Percentiles rank a stretch among this genome's conserved stretches.
phyloP scores from a whole-genome alignment of 2,113 vertebrate genomes.

The Sceloporus tristichus region DNA sequence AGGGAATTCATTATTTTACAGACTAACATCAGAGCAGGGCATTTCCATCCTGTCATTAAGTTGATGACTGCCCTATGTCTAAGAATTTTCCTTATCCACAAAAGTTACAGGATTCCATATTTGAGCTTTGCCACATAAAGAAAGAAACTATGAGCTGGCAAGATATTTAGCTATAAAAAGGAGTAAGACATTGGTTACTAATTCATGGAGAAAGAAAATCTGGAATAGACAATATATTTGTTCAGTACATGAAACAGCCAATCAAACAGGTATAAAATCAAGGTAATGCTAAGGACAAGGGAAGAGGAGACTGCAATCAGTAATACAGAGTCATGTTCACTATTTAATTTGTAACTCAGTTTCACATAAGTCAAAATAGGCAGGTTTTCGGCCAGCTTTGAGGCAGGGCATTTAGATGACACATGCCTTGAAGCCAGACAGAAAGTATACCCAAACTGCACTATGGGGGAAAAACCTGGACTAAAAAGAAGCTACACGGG shows the following conservation, averaged over 20 bases:
- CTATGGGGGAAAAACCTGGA: no score
- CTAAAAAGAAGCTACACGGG: no score
- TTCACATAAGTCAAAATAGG: not conserved
- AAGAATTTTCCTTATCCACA: not conserved
- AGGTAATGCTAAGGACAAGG: no score
- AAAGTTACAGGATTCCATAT: not conserved
- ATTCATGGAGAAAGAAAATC: no score
- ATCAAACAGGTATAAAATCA: not conserved
- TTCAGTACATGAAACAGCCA: not conserved
- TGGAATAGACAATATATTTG: not conserved
- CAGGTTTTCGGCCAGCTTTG: no score
- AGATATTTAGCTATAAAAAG: not conserved
- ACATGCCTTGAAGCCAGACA: no score
- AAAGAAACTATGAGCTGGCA: not conserved
- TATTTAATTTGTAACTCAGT: not conserved
- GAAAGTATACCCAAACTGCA: no score
- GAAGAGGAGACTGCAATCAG: not conserved
- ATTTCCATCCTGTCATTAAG: not conserved
- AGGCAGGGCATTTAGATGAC: no score
- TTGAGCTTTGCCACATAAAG: not conserved
- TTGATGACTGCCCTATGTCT: not conserved
- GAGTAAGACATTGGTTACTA: not conserved
- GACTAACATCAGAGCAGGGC: not conserved
- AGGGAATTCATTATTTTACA: conserved; percentile 39
- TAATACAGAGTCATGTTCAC: not conserved